Conservation (phyloP, 2,888 invertebrate genomes). For the Cacoxenus indagator region DNA sequence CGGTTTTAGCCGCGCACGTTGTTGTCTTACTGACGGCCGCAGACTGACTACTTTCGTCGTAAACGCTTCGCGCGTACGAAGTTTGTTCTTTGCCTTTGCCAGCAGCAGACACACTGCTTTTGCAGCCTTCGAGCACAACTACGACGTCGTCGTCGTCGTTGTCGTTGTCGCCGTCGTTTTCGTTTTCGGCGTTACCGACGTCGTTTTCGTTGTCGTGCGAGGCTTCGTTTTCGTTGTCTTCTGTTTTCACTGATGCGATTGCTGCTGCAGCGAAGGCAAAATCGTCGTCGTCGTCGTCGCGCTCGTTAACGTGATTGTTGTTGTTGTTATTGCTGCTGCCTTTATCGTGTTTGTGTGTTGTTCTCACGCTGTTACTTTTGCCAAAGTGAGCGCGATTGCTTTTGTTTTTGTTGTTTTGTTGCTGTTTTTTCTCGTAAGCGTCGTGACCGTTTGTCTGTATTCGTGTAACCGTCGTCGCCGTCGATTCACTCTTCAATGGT, state of each 20-base stretch:
- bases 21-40: conserved; percentile 68
- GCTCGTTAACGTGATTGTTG: conserved; percentile 39
- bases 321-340: conserved; percentile 18
- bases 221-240: conserved; percentile 30
- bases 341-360: conserved; percentile 45
- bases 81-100: conserved; percentile 29
- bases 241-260: conserved; percentile 48
- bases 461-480: conserved; percentile 30
- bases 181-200: conserved; percentile 34
- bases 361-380: neutral
- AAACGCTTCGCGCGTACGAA: conserved; percentile 20
- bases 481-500: conserved; percentile 36
- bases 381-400: neutral
- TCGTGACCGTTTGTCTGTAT: conserved; percentile 45
- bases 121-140: conserved; percentile 53
- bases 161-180: conserved; percentile 25
- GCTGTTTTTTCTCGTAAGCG: conserved; percentile 40
- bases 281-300: conserved; percentile 33
- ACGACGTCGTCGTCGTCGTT: conserved; percentile 47
- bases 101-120: conserved; percentile 10
- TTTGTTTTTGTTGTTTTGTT: conserved; percentile 18
- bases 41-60: conserved; percentile 63
- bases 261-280: conserved; percentile 32
- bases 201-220: conserved; percentile 30
- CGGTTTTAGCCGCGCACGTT: conserved; percentile 62